Base-by-base conservation (phyloP, 2,888 invertebrate species). In the Plagodis pulveraria region DNA sequence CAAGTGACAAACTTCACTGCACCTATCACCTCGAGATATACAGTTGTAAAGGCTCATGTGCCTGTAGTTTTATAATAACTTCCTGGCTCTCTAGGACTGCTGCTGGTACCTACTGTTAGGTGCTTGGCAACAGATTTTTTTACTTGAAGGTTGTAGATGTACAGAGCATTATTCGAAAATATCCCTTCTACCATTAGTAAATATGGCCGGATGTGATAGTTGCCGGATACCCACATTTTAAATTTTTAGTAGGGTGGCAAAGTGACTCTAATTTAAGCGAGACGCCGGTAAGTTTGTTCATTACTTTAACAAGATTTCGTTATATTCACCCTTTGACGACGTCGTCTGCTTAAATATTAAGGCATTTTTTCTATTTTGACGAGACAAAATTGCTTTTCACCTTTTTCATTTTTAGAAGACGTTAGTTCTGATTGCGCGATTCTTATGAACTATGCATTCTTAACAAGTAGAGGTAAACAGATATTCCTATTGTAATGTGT, bases 221-320 rank as follows among this genome's bases (percentile, higher is more conserved):
- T 48, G 52, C 52, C 52, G 49, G 51, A 40, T 22, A 7, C 8
- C 5, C 11, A 32, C 55, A 56, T 56, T 52, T 32, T 52, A 53
- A 48, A 48, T 46, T 42, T 50, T 53, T 48, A 66, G 65, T 67
- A 69, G 75, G 73, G 75, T 70, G 68, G 73, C 76, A 74, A 78
- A 69, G 78, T 77, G 71, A 83, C 78, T 78, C 76, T 81, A 78
- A 80, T 84, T 87, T 86, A 83, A 84, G 80, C 80, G 82, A 79
- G 84, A 79, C 78, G 72, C 74, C 74, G 78, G 56, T 61, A 84
- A 89, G 87, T 89, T 89, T 86, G 84, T 89, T 90, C 87, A 89
- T 89, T 90, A 86, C 74, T 86, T 75, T 87, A 89, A 89, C 84
- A 86, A 87, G 89, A 87, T 88, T 89, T 81, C 75, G 80, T 80